A percentile compares a stretch with the other conserved stretches of the same genome.
Evolutionary conservation across 1,140 invertebrate genomes (phyloP).

Genomic region (Ceratosolen fusciceps): DNA sequence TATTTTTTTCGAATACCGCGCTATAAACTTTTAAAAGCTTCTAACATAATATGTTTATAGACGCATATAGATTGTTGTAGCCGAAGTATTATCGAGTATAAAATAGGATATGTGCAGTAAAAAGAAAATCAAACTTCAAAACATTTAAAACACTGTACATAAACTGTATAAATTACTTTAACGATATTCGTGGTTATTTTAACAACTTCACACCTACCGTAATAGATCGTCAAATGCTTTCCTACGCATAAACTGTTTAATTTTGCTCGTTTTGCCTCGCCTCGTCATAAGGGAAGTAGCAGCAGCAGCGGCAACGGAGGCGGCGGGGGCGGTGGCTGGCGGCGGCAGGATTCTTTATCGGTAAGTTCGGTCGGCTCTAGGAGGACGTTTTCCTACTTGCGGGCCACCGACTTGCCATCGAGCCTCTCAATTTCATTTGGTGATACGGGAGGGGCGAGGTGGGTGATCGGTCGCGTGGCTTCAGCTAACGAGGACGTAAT

Average conservation of each 20-base stretch:
- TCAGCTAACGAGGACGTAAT: too few relatives aligned
- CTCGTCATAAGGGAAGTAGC: constrained; percentile 26
- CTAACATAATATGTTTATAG: constrained; percentile 44
- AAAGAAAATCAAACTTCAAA: constrained; percentile 47
- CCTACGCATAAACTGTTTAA: constrained; percentile 41
- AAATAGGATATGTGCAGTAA: constrained; percentile 48
- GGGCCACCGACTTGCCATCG: too few relatives aligned
- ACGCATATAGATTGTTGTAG: constrained; percentile 42
- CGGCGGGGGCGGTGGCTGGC: too few relatives aligned
- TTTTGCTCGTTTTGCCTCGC: constrained; percentile 42
- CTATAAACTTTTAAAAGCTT: constrained; percentile 37
- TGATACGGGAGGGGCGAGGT: too few relatives aligned
- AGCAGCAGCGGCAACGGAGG: too few relatives aligned
- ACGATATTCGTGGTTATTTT: constrained; percentile 47
- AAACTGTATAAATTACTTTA: constrained; percentile 48
- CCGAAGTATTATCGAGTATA: constrained; percentile 47
- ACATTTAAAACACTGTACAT: constrained; percentile 44
- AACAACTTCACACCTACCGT: constrained; percentile 48
- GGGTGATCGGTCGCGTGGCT: too few relatives aligned
- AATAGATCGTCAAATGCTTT: constrained; percentile 46
- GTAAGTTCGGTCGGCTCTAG: too few relatives aligned
- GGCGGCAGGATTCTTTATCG: constrained; percentile 40
- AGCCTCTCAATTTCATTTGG: too few relatives aligned
- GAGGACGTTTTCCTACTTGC: too few relatives aligned
- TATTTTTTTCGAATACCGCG: constrained; percentile 32